phyloP scores from a whole-genome alignment of 2,113 vertebrate genomes.

The Drymodes brunneopygia region DNA sequence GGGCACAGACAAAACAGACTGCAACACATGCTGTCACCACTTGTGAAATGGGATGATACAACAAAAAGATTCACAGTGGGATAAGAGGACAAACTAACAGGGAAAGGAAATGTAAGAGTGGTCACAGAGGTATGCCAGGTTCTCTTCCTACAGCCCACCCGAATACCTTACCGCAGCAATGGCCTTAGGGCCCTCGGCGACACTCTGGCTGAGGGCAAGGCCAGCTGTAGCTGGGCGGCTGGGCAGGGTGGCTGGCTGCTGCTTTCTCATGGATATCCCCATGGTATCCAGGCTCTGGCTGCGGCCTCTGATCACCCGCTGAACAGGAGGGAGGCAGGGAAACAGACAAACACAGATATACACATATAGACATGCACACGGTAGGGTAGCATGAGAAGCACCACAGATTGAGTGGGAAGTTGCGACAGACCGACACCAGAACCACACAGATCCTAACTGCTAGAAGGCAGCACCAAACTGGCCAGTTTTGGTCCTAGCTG shows the following conservation, averaged over 20 bases:
- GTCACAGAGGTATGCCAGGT: background rate
- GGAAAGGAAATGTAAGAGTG: background rate
- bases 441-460: background rate
- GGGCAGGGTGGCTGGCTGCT: constrained; percentile 48
- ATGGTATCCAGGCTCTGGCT: constrained; percentile 88
- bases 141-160: background rate
- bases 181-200: constrained; percentile 66
- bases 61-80: background rate
- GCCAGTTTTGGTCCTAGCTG: background rate
- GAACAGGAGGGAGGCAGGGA: constrained; percentile 55
- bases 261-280: constrained; percentile 70
- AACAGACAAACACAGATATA: constrained; percentile 55
- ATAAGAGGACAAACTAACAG: background rate
- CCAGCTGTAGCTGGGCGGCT: constrained; percentile 52
- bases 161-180: constrained; percentile 63
- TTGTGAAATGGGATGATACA: background rate
- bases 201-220: constrained; percentile 66
- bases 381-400: constrained; percentile 15
- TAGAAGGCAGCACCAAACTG: background rate
- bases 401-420: background rate
- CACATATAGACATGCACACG: constrained; percentile 23
- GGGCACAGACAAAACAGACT: background rate
- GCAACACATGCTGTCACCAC: background rate
- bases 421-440: background rate
- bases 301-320: constrained; percentile 87